A percentile compares a stretch with the other conserved stretches of the same genome.
These are phyloP conservation scores for Hypanus sabinus DNA, from an alignment of 2,113 vertebrate genomes.

Conservation along the genomic window DNA sequence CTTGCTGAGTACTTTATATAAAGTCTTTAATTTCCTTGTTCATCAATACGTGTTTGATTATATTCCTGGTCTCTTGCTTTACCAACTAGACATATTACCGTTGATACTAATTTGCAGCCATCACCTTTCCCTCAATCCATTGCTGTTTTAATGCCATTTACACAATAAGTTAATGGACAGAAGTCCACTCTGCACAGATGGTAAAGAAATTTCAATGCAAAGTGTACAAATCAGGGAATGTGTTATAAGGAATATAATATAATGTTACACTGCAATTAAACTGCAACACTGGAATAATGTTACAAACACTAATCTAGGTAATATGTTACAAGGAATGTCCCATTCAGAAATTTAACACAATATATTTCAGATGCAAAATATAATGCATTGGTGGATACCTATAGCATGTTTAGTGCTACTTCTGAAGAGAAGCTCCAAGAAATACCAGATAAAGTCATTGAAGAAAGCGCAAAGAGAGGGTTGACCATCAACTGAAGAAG, in stretches of 20 bases:
- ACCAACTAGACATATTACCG: neutral
- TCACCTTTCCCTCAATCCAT: neutral
- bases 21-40: neutral
- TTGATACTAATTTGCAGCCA: neutral
- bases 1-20: no score
- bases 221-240: neutral
- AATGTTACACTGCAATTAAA: no score
- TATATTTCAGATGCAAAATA: no score
- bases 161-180: neutral
- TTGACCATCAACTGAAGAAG: no score
- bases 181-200: neutral
- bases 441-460: no score
- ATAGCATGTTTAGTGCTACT: no score
- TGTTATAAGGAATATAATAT: no score
- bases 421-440: no score
- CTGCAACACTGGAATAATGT: no score
- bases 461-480: no score
- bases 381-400: no score
- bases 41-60: neutral
- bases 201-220: neutral
- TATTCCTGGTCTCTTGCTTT: neutral
- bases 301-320: neutral
- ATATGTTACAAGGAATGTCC: neutral
- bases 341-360: neutral
- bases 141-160: neutral